Evolutionary conservation across 92 coral and sea anemone genomes (phyloP), one percentile per base, ranked within the genome.

Genomic region (Paragorgia papillata): DNA sequence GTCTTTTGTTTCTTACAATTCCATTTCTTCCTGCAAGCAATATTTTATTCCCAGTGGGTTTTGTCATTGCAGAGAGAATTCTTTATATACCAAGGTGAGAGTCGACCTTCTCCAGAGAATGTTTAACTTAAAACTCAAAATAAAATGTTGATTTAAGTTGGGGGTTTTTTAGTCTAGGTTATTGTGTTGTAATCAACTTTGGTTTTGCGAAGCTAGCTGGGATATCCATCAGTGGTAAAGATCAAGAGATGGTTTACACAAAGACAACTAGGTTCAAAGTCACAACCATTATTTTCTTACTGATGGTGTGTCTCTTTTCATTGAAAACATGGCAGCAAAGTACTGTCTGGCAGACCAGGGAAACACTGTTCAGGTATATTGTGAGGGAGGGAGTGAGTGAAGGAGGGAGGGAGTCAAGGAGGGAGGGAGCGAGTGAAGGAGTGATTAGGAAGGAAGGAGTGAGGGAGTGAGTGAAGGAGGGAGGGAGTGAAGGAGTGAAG

Each of bases 81-180:
- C 89, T 92, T 33, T 92, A 92, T 34, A 85, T 92, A 7, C 97
- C 97, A 44, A 92, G 97, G 97, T 92, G 57, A 71, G 57, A n/a
- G 39, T 25, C n/a, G n/a, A n/a, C n/a, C n/a, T n/a, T n/a, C n/a
- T n/a, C n/a, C n/a, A n/a, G n/a, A n/a, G n/a, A n/a, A n/a, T n/a
- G n/a, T n/a, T n/a, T n/a, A n/a, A n/a, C n/a, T n/a, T n/a, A n/a
- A n/a, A n/a, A n/a, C n/a, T n/a, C n/a, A n/a, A n/a, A n/a, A n/a
- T n/a, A n/a, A n/a, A n/a, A n/a, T n/a, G n/a, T n/a, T n/a, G n/a
- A n/a, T n/a, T n/a, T n/a, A n/a, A n/a, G n/a, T n/a, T n/a, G n/a
- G n/a, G n/a, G n/a, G n/a, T n/a, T n/a, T n/a, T n/a, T n/a, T n/a
- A 91, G 97, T 65, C 83, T 91, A 86, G 97, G 97, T 1, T 91